Conservation (phyloP, 2,888 invertebrate genomes). For the Eudemis profundana region DNA sequence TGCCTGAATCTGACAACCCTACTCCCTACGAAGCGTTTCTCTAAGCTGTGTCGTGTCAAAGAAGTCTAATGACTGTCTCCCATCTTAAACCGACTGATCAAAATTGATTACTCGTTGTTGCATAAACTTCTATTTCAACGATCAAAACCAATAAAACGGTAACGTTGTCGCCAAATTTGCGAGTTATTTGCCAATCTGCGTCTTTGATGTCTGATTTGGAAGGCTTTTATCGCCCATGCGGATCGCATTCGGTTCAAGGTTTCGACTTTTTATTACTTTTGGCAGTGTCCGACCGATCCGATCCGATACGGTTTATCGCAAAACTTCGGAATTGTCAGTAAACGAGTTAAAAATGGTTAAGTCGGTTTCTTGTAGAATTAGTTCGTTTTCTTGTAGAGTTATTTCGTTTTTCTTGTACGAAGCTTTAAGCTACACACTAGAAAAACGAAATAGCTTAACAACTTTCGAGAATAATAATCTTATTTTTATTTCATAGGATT, state of each 20-base stretch:
- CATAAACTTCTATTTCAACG: background rate
- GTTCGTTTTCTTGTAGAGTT: too few relatives aligned
- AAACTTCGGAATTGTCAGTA: conserved; percentile 5
- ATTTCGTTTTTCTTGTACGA: too few relatives aligned
- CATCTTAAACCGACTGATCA: background rate
- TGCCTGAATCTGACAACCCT: too few relatives aligned
- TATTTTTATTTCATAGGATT: too few relatives aligned
- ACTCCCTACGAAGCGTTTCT: too few relatives aligned
- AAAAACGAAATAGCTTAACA: too few relatives aligned
- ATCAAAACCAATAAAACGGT: background rate
- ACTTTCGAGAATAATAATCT: too few relatives aligned
- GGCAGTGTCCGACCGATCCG: background rate
- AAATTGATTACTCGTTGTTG: background rate
- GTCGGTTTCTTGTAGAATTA: background rate
- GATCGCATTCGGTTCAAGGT: conserved; percentile 33
- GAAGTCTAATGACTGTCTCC: too few relatives aligned
- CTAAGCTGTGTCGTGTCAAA: too few relatives aligned
- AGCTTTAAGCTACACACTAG: too few relatives aligned
- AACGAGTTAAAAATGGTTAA: background rate
- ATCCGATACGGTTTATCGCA: conserved; percentile 4
- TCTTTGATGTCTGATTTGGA: conserved; percentile 34
- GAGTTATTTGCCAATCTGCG: conserved; percentile 17
- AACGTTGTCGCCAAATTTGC: conserved; percentile 1
- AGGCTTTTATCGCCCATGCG: conserved; percentile 35
- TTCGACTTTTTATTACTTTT: too few relatives aligned